Percentiles rank a stretch among this genome's conserved stretches.
Evolutionary conservation across 2,888 invertebrate species (phyloP).

Genomic region (Hydropsyche betteni): DNA sequence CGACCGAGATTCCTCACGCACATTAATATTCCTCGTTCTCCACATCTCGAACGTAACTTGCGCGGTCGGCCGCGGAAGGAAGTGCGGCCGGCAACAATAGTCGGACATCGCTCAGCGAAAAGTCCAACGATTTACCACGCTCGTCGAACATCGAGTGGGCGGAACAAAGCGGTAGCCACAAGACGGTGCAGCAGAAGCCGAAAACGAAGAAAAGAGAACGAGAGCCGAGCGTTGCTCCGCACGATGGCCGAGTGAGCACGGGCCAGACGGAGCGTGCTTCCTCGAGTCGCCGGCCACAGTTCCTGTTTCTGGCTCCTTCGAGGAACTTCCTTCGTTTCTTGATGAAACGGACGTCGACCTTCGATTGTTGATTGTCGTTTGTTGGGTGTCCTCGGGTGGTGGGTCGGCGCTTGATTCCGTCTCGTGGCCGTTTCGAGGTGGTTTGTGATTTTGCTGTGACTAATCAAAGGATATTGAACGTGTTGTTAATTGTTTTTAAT

Average conservation of each 20-base stretch:
- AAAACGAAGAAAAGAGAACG: background rate
- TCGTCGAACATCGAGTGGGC: background rate
- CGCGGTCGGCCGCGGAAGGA: slow-evolving; percentile 14
- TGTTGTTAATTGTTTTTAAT: too few relatives aligned
- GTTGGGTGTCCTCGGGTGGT: too few relatives aligned
- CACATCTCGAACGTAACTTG: background rate
- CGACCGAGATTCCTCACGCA: too few relatives aligned
- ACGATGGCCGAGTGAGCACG: slow-evolving; percentile 37
- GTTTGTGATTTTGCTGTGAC: too few relatives aligned
- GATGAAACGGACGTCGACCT: too few relatives aligned
- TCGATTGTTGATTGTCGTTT: too few relatives aligned
- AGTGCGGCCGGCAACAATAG: slow-evolving; percentile 7
- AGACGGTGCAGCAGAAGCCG: background rate
- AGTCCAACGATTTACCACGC: slow-evolving; percentile 16
- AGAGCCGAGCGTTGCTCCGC: background rate
- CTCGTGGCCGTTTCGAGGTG: too few relatives aligned
- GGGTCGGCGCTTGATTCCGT: too few relatives aligned
- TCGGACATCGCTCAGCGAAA: slow-evolving; percentile 16
- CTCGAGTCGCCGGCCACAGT: slow-evolving; percentile 30
- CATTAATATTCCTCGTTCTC: too few relatives aligned
- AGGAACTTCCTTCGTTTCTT: too few relatives aligned
- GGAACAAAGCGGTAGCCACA: background rate
- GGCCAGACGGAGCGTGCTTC: slow-evolving; percentile 41
- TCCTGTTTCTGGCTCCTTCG: slow-evolving; percentile 13
- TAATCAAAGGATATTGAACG: too few relatives aligned